Evolutionary conservation across 2,888 invertebrate genomes (phyloP).

Genomic region (Pyrocoelia pectoralis): DNA sequence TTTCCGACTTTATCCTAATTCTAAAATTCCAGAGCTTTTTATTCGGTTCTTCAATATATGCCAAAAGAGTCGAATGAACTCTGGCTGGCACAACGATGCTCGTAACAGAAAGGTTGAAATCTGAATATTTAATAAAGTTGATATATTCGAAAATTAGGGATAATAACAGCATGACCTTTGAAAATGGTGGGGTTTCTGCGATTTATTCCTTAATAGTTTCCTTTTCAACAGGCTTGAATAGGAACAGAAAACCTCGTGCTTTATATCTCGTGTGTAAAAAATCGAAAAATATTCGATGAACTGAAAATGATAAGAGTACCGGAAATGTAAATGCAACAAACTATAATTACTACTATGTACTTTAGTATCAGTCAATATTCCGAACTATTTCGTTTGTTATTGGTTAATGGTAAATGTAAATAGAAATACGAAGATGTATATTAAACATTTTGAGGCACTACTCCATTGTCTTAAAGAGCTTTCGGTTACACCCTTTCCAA

Average conservation of each 20-base stretch:
- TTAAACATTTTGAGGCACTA: no score
- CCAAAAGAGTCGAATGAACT: background rate
- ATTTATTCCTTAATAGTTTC: slow-evolving; percentile 1
- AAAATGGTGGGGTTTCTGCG: background rate
- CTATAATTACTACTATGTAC: no score
- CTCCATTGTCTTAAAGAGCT: no score
- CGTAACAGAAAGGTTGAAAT: background rate
- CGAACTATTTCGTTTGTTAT: no score
- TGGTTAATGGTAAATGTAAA: no score
- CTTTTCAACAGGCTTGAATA: background rate
- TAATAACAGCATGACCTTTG: slow-evolving; percentile 1
- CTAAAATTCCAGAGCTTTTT: background rate
- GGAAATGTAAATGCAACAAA: no score
- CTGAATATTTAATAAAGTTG: background rate
- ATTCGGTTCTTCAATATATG: background rate
- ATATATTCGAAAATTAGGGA: background rate
- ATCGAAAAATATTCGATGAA: no score
- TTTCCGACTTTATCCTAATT: background rate
- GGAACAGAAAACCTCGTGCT: background rate
- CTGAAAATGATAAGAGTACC: no score
- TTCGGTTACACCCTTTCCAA: no score
- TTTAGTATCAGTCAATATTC: no score
- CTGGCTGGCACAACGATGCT: background rate
- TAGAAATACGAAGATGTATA: no score
- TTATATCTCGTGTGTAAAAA: background rate